phyloP scores from a whole-genome alignment of 2,113 vertebrate species.

The Callopanchax toddi region DNA sequence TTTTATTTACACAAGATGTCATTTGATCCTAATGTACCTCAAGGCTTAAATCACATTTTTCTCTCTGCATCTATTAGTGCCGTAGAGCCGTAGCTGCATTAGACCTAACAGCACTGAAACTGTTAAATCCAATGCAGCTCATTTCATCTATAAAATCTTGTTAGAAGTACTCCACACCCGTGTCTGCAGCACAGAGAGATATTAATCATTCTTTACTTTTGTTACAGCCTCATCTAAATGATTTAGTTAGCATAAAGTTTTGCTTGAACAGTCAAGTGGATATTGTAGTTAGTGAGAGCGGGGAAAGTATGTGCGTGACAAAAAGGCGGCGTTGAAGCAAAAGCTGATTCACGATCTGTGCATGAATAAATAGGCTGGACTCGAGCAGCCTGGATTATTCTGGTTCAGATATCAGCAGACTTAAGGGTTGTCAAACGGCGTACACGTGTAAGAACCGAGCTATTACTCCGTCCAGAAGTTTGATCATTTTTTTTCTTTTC shows the following conservation, averaged over 20 bases:
- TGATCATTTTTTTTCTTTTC: slow-evolving; percentile 1
- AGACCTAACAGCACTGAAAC: background rate
- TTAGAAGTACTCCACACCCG: background rate
- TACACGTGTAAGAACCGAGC: slow-evolving; percentile 48
- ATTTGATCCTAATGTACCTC: background rate
- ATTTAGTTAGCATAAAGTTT: slow-evolving; percentile 79
- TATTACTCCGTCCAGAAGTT: background rate
- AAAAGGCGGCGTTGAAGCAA: slow-evolving; percentile 65
- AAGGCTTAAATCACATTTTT: background rate
- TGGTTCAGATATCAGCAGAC: slow-evolving; percentile 74
- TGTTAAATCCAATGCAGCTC: slow-evolving; percentile 6
- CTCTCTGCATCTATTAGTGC: background rate
- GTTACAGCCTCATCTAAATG: slow-evolving; percentile 3
- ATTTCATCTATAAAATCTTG: background rate
- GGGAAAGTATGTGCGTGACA: slow-evolving; percentile 60
- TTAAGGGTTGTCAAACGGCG: slow-evolving; percentile 64
- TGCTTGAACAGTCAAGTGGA: slow-evolving; percentile 68
- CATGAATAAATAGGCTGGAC: slow-evolving; percentile 77
- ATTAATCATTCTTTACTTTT: slow-evolving; percentile 3
- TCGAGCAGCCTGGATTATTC: slow-evolving; percentile 75
- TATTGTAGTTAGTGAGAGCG: slow-evolving; percentile 65
- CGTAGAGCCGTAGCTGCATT: background rate
- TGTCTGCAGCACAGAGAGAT: background rate
- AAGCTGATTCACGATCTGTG: slow-evolving; percentile 73
- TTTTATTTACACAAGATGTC: background rate